phyloP scores from a whole-genome alignment of 2,113 vertebrate genomes.

The Zosterops pallidus region DNA sequence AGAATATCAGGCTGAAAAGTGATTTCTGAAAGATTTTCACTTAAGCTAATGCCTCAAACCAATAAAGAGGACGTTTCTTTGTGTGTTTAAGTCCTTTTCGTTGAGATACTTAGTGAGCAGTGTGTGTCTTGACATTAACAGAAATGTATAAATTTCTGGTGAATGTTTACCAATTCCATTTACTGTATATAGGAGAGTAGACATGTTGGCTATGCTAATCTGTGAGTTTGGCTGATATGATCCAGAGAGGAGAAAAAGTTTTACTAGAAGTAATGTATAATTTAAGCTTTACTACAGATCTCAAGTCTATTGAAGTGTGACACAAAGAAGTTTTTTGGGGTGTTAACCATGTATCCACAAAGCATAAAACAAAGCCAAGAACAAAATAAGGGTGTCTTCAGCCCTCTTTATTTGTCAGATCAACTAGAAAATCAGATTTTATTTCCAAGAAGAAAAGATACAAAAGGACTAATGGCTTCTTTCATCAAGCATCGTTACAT shows the following conservation, averaged over 20 bases:
- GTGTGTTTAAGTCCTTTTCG: neutral
- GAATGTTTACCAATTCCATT: neutral
- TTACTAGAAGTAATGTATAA: neutral
- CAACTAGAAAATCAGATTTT: neutral
- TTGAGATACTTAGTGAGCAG: neutral
- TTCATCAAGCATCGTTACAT: neutral
- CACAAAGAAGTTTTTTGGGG: neutral
- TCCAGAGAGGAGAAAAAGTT: neutral
- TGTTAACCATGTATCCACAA: accelerated
- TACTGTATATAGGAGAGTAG: neutral
- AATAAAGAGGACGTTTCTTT: neutral
- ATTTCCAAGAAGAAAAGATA: neutral
- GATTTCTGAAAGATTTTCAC: neutral
- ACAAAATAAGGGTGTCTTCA: neutral
- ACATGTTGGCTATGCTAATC: neutral
- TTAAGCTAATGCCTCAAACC: neutral
- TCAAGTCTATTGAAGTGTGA: neutral
- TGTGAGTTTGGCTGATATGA: neutral
- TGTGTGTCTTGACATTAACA: neutral
- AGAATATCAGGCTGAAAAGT: neutral
- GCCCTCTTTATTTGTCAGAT: neutral
- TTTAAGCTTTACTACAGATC: neutral
- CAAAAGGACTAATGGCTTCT: neutral
- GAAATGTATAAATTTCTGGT: neutral
- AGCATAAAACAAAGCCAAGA: neutral